A percentile compares a stretch with the other conserved stretches of the same genome.
Evolutionary conservation across 2,797 vertebrate species (phyloP).

Genomic region (Petrocephalus schoutedeni): DNA sequence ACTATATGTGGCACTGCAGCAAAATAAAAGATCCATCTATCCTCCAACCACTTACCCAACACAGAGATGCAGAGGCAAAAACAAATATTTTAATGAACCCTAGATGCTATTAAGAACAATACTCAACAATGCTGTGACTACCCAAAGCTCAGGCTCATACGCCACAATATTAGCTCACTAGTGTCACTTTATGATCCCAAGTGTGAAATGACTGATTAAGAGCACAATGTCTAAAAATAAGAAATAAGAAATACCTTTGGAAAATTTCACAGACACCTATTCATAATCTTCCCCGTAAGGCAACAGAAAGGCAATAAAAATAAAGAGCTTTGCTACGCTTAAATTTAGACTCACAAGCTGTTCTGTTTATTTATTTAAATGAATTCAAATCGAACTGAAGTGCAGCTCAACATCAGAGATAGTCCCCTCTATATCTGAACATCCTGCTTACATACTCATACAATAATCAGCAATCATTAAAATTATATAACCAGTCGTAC

Average conservation of each 20-base stretch:
- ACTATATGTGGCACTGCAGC: background rate
- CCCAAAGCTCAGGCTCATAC: background rate
- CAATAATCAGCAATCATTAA: background rate
- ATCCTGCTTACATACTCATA: background rate
- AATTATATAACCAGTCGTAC: background rate
- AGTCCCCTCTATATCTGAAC: background rate
- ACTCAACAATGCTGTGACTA: background rate
- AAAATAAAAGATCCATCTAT: background rate
- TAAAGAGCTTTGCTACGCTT: background rate
- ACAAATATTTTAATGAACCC: background rate
- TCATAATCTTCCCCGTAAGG: background rate
- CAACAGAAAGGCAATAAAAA: background rate
- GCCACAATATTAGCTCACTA: background rate
- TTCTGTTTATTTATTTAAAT: constrained; percentile 2
- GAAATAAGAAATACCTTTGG: background rate
- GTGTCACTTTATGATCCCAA: background rate
- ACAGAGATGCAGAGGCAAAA: background rate
- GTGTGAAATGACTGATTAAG: constrained; percentile 8
- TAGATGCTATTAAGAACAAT: background rate
- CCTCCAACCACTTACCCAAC: background rate
- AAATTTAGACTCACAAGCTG: background rate
- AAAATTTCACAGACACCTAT: background rate
- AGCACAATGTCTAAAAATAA: background rate
- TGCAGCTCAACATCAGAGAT: background rate
- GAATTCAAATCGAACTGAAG: background rate